Percentiles rank a stretch among this genome's conserved stretches.
These are phyloP conservation scores for Thalassarche chlororhynchos DNA, from an alignment of 2,113 vertebrate species.

Conservation along the genomic window DNA sequence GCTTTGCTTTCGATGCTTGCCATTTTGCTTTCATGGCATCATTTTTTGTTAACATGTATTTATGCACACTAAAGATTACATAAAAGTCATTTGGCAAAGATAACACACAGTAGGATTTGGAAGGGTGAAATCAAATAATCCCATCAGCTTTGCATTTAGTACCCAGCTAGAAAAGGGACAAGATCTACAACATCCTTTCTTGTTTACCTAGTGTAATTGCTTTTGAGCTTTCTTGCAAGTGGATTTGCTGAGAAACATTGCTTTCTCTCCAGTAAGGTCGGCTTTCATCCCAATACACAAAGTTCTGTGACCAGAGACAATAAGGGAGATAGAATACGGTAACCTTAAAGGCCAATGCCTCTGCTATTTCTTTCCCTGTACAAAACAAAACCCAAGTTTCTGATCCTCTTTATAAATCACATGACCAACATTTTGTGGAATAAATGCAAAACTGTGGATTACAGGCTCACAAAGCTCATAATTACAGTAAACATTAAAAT, in stretches of 20 bases:
- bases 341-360: background rate
- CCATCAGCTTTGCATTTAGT: constrained; percentile 34
- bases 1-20: background rate
- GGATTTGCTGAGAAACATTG: constrained; percentile 10
- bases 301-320: background rate
- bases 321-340: background rate
- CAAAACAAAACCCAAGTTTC: background rate
- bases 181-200: constrained; percentile 27
- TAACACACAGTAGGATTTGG: constrained; percentile 30
- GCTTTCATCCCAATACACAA: background rate
- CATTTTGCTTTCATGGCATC: constrained; percentile 42
- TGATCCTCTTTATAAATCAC: background rate
- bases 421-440: background rate
- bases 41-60: constrained; percentile 59
- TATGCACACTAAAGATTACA: constrained; percentile 59
- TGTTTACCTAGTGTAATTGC: constrained; percentile 59
- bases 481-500: background rate
- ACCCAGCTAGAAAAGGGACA: background rate
- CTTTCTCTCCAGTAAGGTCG: background rate
- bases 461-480: background rate
- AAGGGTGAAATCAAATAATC: constrained; percentile 35
- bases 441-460: background rate
- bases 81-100: constrained; percentile 42
- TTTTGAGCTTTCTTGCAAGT: constrained; percentile 23
- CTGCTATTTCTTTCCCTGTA: background rate